Percentiles rank a stretch among this genome's conserved stretches.
phyloP scores from a whole-genome alignment of 2,797 vertebrate genomes.

The Balearica regulorum region DNA sequence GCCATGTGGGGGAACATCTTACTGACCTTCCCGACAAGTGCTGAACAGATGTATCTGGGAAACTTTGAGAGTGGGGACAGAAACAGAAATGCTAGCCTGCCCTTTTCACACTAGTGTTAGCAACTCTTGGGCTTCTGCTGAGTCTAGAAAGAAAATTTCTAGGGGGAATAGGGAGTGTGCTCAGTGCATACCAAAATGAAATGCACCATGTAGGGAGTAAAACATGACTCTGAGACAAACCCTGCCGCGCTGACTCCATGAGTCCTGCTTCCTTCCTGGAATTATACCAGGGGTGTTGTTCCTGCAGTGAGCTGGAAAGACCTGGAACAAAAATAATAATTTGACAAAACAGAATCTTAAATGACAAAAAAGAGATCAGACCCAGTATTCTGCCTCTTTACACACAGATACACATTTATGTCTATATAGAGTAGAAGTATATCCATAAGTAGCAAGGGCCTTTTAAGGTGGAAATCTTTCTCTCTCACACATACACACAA shows the following conservation, averaged over 20 bases:
- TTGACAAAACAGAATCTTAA: background rate
- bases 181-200: background rate
- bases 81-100: background rate
- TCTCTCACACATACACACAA: background rate
- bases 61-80: background rate
- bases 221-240: background rate
- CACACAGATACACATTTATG: background rate
- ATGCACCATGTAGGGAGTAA: slow-evolving; percentile 22
- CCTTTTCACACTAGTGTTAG: background rate
- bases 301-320: background rate
- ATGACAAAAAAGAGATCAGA: background rate
- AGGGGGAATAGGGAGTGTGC: background rate
- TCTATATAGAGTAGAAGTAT: background rate
- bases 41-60: background rate
- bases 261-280: slow-evolving; percentile 36
- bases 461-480: slow-evolving; percentile 53
- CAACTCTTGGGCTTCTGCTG: background rate
- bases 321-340: background rate
- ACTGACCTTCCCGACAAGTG: background rate
- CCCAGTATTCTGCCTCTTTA: background rate
- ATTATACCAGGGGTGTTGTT: background rate
- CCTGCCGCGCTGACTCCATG: background rate
- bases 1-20: background rate
- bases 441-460: slow-evolving; percentile 14
- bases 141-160: background rate